Base-by-base conservation (phyloP, 2,797 vertebrate genomes). In the Sorex maritimensis region DNA sequence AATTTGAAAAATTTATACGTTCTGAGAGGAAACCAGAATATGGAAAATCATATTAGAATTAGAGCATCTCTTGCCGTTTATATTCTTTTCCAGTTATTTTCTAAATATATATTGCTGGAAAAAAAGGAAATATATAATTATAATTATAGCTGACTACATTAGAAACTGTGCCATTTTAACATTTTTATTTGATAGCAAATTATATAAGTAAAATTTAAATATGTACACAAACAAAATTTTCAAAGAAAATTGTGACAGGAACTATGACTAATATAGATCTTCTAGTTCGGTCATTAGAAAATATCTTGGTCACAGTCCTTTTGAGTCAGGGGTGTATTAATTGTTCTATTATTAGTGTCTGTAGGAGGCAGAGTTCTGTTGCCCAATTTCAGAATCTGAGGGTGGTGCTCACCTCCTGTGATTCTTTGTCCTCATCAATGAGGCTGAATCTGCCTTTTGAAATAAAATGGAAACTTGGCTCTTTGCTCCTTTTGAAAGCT, bases 31-130 rank as follows among this genome's bases (percentile, higher is more conserved):
- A 61, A 61, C 58, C 58, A 19, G 58, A 61, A 19, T 61, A 61
- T 19, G 58, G 58, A 61, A 61, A 61, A 61, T 61, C 17, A 61
- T 6, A 17, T 61, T 61, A 4, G 63, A 72, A 69, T 79, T 55
- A 84, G 61, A 93, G 1, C 9, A 72, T 86, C 58, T 49, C 49
- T 90, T 88, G 5, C 88, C 46, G 78, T 65, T 81, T 49, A 65
- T 63, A 80, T 58, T 86, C 21, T 58, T n/a, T 88, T 79, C 26
- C 21, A 92, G 23, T 80, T 92, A 71, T 80, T 88, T 88, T 19
- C 10, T 30, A 69, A 68, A 63, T 86, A 74, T 21, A 23, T 3
- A 28, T 10, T n/a, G 14, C 10, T 84, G 17, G 58, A 73, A 92
- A 90, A 73, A 2, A 0, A 30, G 92, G 67, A 30, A 61, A 74